Conservation (phyloP, 37 sponge, comb jelly and placozoan species). For the Diacarnus erythraeanus region DNA sequence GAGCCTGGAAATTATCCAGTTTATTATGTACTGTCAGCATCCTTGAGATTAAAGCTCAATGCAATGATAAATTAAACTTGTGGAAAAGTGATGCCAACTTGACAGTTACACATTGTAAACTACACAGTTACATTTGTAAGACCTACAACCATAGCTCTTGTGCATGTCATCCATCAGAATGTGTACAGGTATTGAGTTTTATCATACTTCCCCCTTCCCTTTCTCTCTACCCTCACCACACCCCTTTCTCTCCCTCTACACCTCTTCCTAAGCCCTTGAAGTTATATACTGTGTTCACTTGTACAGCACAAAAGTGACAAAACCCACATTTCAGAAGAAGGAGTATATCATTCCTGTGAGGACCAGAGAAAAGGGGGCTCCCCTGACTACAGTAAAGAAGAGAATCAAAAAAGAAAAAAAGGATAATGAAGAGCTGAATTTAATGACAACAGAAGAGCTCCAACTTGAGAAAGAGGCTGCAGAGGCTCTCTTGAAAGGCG, state of each 20-base stretch:
- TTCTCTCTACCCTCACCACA: neutral
- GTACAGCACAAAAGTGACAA: neutral
- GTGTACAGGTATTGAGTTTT: neutral
- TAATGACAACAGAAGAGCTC: constrained; percentile 33
- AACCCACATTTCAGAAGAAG: constrained; percentile 1
- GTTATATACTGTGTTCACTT: neutral
- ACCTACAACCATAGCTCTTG: no score
- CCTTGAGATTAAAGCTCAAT: no score
- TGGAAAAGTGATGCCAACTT: neutral
- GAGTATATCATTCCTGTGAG: constrained; percentile 61
- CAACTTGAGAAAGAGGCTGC: constrained; percentile 66
- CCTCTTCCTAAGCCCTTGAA: neutral
- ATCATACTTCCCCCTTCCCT: neutral
- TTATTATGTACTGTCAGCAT: no score
- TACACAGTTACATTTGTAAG: no score
- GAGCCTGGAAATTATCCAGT: no score
- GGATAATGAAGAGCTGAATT: neutral
- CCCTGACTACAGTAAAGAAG: neutral
- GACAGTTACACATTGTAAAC: no score
- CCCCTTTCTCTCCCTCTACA: neutral
- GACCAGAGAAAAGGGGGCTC: constrained; percentile 42
- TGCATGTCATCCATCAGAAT: no score
- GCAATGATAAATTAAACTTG: no score
- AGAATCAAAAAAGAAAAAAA: neutral
- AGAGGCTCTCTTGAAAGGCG: constrained; percentile 70